Evolutionary conservation across 1,140 invertebrate species (phyloP).

Genomic region (Bombus balteatus): DNA sequence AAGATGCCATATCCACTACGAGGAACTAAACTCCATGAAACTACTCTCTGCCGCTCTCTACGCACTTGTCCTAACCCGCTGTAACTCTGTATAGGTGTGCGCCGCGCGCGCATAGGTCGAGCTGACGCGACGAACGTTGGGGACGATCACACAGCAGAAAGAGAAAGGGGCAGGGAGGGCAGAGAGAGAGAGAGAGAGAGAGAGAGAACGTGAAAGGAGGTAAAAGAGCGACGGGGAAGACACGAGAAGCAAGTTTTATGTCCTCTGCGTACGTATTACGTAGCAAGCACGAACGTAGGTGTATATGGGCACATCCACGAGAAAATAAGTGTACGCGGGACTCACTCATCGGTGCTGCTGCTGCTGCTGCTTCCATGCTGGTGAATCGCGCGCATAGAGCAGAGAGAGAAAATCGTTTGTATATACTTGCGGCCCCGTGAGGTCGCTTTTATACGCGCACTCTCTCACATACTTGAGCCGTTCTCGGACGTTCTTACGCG

Average conservation of each 20-base stretch:
- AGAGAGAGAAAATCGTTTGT: constrained; percentile 48
- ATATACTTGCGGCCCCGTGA: constrained; percentile 35
- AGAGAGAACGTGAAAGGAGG: background rate
- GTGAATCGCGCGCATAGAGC: constrained; percentile 3
- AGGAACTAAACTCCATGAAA: constrained; percentile 80
- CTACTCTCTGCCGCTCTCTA: constrained; percentile 72
- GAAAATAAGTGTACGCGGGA: constrained; percentile 38
- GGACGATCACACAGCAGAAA: constrained; percentile 1
- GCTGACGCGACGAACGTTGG: constrained; percentile 24
- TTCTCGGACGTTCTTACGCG: constrained; percentile 26
- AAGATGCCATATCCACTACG: constrained; percentile 81
- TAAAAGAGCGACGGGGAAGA: constrained; percentile 16
- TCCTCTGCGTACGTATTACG: constrained; percentile 32
- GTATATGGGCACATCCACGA: background rate
- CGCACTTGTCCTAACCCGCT: constrained; percentile 73
- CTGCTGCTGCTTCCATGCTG: constrained; percentile 13
- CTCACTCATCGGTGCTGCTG: constrained; percentile 24
- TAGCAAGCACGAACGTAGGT: background rate
- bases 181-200: background rate
- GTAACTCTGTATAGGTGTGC: constrained; percentile 48
- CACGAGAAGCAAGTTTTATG: constrained; percentile 21
- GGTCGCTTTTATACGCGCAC: constrained; percentile 33
- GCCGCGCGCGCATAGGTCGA: constrained; percentile 35
- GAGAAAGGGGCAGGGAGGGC: background rate
- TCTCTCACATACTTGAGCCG: constrained; percentile 9